Evolutionary conservation across 2,888 invertebrate genomes (phyloP), one percentile per base, ranked within the genome.

Genomic region (Chrysina gloriosa): DNA sequence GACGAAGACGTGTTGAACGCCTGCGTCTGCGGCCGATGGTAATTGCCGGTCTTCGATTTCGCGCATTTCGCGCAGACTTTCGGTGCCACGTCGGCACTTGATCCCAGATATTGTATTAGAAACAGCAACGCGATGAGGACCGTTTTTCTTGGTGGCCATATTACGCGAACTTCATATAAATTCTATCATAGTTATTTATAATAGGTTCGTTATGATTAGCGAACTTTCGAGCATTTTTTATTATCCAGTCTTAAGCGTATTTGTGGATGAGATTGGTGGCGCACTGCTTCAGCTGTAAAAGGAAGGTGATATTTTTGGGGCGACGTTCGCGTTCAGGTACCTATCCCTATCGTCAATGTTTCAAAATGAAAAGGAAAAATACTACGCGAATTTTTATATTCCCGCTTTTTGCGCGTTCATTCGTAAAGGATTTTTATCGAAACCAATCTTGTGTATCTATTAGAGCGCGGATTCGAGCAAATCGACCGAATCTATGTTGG

Each of bases 81-180:
- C 56, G 64, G 68, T 48, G 56, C 56, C 42, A 27, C 58, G 27
- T 61, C 45, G 14, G 58, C 58, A 25, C 58, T 61, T 61, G 58
- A 61, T 61, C 42, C 58, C 58, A 61, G 27, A 42, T 61, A 61
- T 61, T 67, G 61, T 48, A 69, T 63, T 65, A 70, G 58, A 63
- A 69, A 63, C 36, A 70, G 54, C 36, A 70, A 31, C 47, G 67
- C 63, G 27, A 63, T 50, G 36, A 68, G 23, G 21, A 71, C 50
- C 48, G 71, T 54, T 56, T 58, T 54, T 68, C 48, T 39, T 63
- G 36, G 47, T 67, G 39, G 69, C 52, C 71, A 70, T 71, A 48
- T 68, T 70, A 61, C 63, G n/a, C n/a, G 50, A 54, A 54, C 50
- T 65, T 45, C 54, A 50, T 63, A 70, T 65, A 36, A 54, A 58